Conservation (phyloP, 2,113 vertebrate species). For the Platichthys stellatus region DNA sequence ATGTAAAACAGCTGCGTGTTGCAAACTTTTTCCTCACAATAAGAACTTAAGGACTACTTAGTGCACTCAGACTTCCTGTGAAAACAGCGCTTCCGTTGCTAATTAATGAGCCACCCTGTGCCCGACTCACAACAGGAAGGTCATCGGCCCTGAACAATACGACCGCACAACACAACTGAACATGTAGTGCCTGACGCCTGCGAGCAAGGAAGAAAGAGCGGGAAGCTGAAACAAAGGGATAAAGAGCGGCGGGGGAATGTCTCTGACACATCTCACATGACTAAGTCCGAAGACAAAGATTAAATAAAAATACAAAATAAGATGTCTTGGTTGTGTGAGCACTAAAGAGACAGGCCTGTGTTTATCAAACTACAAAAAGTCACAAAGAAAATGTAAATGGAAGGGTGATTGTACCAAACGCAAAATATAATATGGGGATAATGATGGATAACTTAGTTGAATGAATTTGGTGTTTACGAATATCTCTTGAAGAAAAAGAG, state of each 20-base stretch:
- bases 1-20: constrained; percentile 47
- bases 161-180: constrained; percentile 45
- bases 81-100: constrained; percentile 63
- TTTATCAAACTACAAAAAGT: not conserved
- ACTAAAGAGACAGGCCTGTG: not conserved
- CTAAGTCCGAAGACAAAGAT: constrained; percentile 1
- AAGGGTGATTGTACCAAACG: too few relatives aligned
- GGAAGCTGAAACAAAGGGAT: constrained; percentile 60
- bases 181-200: constrained; percentile 24
- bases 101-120: constrained; percentile 66
- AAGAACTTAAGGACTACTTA: constrained; percentile 51
- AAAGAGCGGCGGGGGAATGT: constrained; percentile 5
- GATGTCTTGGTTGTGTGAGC: too few relatives aligned
- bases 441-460: too few relatives aligned
- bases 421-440: too few relatives aligned
- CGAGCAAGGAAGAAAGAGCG: constrained; percentile 32
- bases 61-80: constrained; percentile 70
- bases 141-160: constrained; percentile 73
- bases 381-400: too few relatives aligned
- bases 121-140: constrained; percentile 78
- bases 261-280: constrained; percentile 30
- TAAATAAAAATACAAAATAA: too few relatives aligned
- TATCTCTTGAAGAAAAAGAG: too few relatives aligned
- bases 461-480: too few relatives aligned
- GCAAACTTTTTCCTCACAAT: constrained; percentile 54